Percentiles rank a stretch among this genome's conserved stretches.
Evolutionary conservation across 2,113 vertebrate genomes (phyloP).

Genomic region (Neolamprologus longior): DNA sequence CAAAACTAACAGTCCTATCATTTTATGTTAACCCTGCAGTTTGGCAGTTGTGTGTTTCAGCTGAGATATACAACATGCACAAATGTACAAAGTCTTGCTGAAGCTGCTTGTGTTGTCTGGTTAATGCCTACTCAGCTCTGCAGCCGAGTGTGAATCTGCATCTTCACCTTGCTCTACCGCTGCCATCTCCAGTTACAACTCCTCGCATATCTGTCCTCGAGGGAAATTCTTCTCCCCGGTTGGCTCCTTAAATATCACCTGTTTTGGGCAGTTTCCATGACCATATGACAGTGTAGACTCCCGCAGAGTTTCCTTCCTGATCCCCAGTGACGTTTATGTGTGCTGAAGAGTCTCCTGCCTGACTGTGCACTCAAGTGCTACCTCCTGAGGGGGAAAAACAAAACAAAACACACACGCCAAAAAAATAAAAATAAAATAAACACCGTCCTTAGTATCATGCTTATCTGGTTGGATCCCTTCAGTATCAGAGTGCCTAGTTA

Average conservation of each 20-base stretch:
- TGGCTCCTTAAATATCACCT: constrained; percentile 60
- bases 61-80: not conserved
- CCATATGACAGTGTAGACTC: constrained; percentile 41
- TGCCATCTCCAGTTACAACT: constrained; percentile 8
- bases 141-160: not conserved
- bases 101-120: not conserved
- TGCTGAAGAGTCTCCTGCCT: constrained; percentile 13
- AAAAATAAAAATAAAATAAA: not conserved
- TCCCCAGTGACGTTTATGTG: constrained; percentile 14
- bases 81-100: not conserved
- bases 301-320: constrained; percentile 23
- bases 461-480: not conserved
- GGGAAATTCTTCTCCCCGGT: constrained; percentile 30
- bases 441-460: not conserved
- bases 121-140: not conserved
- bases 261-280: constrained; percentile 66
- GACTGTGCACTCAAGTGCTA: not conserved
- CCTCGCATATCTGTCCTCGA: constrained; percentile 13
- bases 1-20: not conserved
- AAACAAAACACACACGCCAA: not conserved
- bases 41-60: not conserved
- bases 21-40: not conserved
- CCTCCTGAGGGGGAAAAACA: not conserved
- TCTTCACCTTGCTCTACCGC: not conserved
- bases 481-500: not conserved